These are phyloP conservation scores for Plutomurus gul DNA, from an alignment of 1,140 invertebrate species.

Conservation along the genomic window DNA sequence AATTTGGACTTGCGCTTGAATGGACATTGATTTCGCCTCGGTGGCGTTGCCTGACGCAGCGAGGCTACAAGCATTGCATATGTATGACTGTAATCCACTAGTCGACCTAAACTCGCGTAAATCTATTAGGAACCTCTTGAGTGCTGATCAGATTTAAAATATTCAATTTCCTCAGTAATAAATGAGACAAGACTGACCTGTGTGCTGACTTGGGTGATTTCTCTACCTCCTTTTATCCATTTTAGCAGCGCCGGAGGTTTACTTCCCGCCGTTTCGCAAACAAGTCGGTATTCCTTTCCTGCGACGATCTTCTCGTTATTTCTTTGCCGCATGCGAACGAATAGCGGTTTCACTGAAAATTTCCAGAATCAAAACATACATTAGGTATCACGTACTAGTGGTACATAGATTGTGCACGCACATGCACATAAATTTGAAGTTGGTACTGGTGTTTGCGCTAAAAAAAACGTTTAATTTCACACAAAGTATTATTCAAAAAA, in stretches of 20 bases:
- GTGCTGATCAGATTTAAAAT: slow-evolving; percentile 21
- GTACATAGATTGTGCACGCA: too few species aligned
- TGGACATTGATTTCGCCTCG: not conserved
- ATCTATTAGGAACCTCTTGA: not conserved
- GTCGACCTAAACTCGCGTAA: not conserved
- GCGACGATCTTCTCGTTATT: slow-evolving; percentile 66
- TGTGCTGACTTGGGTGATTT: slow-evolving; percentile 63
- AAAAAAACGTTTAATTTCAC: too few species aligned
- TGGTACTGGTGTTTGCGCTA: too few species aligned
- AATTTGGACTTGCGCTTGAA: not conserved
- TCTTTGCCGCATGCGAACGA: slow-evolving; percentile 71
- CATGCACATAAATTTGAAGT: too few species aligned
- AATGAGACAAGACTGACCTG: slow-evolving; percentile 68
- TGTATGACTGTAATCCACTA: not conserved
- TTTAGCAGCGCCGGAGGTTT: slow-evolving; percentile 82
- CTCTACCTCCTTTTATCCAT: slow-evolving; percentile 79
- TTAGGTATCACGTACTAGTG: not conserved
- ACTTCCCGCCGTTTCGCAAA: slow-evolving; percentile 80
- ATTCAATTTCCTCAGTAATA: slow-evolving; percentile 46
- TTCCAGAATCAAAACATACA: slow-evolving; percentile 37
- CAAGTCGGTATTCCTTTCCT: slow-evolving; percentile 75
- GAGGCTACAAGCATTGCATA: not conserved
- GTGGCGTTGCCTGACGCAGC: not conserved
- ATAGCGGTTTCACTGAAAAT: slow-evolving; percentile 75
- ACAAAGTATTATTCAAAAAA: too few species aligned